Evolutionary conservation across 2,888 invertebrate genomes (phyloP).

Genomic region (Acholoe squamosa): DNA sequence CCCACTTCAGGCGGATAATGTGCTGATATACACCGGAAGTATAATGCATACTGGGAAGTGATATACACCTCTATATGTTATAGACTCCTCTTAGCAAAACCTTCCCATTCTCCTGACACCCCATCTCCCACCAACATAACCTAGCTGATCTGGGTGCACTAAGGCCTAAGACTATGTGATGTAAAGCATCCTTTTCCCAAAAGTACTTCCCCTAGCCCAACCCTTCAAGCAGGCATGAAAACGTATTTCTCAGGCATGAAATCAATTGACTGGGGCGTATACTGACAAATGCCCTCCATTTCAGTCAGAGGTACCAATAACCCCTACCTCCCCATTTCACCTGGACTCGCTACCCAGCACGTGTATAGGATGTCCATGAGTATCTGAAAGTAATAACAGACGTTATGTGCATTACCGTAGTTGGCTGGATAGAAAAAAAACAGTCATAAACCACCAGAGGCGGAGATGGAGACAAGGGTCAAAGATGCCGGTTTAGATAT

Average conservation of each 20-base stretch:
- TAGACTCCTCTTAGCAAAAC: background rate
- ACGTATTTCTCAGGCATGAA: constrained; percentile 49
- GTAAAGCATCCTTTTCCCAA: background rate
- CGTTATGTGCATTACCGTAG: too few species aligned
- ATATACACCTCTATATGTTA: constrained; percentile 30
- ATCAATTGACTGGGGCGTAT: constrained; percentile 43
- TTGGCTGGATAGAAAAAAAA: too few species aligned
- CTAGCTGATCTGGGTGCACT: background rate
- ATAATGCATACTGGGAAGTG: background rate
- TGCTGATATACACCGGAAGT: constrained; percentile 29
- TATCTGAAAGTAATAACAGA: too few species aligned
- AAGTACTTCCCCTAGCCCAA: background rate
- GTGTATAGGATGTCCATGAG: too few species aligned
- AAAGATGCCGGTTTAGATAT: too few species aligned
- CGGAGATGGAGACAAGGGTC: too few species aligned
- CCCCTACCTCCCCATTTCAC: too few species aligned
- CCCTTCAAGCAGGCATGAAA: background rate
- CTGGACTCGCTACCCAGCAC: too few species aligned
- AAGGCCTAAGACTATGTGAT: background rate
- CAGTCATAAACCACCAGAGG: too few species aligned
- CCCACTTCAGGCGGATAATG: constrained; percentile 6
- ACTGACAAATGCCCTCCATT: constrained; percentile 17
- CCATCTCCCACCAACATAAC: background rate
- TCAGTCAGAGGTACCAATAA: background rate
- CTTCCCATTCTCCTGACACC: background rate